Conservation (phyloP, 2,113 vertebrate genomes). For the Rafetus swinhoei region DNA sequence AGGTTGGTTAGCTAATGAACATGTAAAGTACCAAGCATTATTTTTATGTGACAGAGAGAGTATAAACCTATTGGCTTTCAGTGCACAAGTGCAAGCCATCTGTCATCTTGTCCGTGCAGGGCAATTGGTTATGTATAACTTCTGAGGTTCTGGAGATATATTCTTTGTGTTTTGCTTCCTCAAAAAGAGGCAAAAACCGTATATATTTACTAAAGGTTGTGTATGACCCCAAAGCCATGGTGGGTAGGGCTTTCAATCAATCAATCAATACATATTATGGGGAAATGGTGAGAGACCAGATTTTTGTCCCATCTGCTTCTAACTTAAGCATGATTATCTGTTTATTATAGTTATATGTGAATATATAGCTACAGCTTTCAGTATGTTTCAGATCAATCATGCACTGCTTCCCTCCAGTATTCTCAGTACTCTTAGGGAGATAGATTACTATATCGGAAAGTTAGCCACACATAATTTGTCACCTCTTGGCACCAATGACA, state of each 20-base stretch:
- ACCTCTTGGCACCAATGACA: conserved; percentile 59
- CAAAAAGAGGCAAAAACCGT: neutral
- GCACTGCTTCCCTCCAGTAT: neutral
- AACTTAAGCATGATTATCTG: neutral
- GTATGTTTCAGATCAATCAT: conserved; percentile 23
- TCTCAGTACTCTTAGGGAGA: conserved; percentile 59
- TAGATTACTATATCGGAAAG: conserved; percentile 67
- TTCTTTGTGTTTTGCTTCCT: neutral
- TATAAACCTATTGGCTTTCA: accelerated
- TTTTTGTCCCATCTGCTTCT: neutral
- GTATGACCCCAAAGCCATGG: neutral
- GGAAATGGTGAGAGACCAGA: neutral
- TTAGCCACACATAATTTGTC: conserved; percentile 69
- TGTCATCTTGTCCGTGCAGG: neutral
- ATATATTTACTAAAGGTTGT: neutral
- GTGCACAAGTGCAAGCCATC: neutral
- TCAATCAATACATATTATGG: neutral
- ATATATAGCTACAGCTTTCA: conserved; percentile 10
- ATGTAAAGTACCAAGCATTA: neutral
- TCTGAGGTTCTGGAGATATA: neutral
- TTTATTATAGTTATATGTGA: neutral
- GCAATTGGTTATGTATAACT: neutral
- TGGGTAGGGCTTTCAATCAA: neutral
- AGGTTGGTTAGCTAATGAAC: neutral
- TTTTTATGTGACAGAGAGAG: neutral